These are phyloP conservation scores for Oscheius sp. DNA, from an alignment of 2,888 invertebrate genomes.

Conservation along the genomic window DNA sequence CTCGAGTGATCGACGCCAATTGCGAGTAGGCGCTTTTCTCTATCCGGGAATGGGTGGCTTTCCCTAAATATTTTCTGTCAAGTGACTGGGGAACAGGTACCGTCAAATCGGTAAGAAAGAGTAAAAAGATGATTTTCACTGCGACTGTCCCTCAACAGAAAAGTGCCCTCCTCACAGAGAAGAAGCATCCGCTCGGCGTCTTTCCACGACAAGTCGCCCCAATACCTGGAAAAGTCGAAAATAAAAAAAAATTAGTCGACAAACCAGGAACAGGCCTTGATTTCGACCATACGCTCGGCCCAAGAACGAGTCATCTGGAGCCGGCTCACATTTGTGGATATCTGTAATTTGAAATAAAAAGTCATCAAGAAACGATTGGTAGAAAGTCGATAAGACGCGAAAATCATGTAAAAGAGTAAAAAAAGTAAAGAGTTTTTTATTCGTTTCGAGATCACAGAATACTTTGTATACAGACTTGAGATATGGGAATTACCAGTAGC, in stretches of 20 bases:
- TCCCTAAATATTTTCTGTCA: background rate
- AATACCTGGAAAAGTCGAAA: conserved; percentile 81
- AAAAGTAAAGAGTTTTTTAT: background rate
- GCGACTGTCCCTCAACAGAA: conserved; percentile 63
- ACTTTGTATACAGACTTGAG: background rate
- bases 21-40: conserved; percentile 7
- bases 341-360: background rate
- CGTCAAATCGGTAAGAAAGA: conserved; percentile 44
- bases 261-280: conserved; percentile 36
- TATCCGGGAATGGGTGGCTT: conserved; percentile 19
- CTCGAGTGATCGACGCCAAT: conserved; percentile 12
- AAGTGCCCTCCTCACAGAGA: conserved; percentile 57
- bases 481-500: background rate
- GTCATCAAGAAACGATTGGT: background rate
- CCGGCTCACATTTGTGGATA: background rate
- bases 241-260: background rate
- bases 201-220: conserved; percentile 83
- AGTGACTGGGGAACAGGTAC: conserved; percentile 20
- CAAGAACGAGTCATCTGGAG: conserved; percentile 20
- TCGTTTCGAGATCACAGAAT: background rate
- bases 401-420: background rate
- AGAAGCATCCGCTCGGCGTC: conserved; percentile 79
- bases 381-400: background rate
- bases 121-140: conserved; percentile 52
- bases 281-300: conserved; percentile 22